Evolutionary conservation across 2,113 vertebrate species (phyloP), one percentile per base, ranked within the genome.

Genomic region (Sporophila hypoxantha): DNA sequence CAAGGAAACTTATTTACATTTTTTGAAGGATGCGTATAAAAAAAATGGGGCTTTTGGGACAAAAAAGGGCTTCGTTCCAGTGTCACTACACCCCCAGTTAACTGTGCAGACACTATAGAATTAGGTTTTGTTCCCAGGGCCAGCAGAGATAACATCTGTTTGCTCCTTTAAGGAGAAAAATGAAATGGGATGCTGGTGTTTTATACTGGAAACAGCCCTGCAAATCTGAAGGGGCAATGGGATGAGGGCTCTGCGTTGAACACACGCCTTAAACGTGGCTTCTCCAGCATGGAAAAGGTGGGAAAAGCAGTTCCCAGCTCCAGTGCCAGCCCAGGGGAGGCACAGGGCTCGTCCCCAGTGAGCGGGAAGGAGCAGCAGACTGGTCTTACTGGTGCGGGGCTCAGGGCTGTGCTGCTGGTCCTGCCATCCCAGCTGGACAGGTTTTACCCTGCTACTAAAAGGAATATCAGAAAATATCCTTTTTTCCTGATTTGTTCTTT

Each of bases 1-100:
- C 94, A 91, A 92, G 95, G 91, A 82, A 95, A 76, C 77, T 68
- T 96, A 95, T 96, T 97, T 96, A 94, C 91, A 89, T 95, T 91
- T 92, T 78, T 75, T 68, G 62, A 70, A 81, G 83, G 70, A 89
- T 82, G 60, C 39, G 0, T 91, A 62, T 68, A 16, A 65, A 82
- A 92, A 53, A 78, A 91, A 76, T 44, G 53, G 73, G 85, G 69
- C 85, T 95, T 93, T 89, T 3, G 94, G 88, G 90, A 93, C 70
- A 82, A 73, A 76, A 62, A 52, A 83, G 47, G 80, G 85, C 78
- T 91, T 79, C 81, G 70, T 90, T 93, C 71, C 14, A 87, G 87
- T 75, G 69, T 93, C 71, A 76, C 56, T 74, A 50, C 88, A 93
- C 60, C 52, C 91, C 47, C 79, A 59, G 76, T 62, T 91, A 59